Conservation (phyloP, 2,797 vertebrate species). For the Scolopax bukidnonensis region DNA sequence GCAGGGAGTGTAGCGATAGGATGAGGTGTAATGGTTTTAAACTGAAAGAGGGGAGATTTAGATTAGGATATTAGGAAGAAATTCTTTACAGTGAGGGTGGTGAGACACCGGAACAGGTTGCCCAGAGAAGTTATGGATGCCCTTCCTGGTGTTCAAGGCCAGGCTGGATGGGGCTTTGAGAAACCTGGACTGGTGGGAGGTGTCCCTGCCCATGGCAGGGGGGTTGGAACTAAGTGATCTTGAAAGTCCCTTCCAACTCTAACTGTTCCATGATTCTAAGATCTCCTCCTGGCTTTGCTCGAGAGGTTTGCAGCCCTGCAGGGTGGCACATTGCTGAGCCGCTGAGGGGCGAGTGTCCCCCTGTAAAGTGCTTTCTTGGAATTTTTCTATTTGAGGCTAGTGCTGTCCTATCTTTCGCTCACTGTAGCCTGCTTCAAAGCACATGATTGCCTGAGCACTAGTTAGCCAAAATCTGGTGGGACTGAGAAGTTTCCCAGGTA, state of each 20-base stretch:
- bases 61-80: background rate
- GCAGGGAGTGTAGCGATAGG: background rate
- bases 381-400: accelerated
- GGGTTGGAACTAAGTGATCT: background rate
- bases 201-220: background rate
- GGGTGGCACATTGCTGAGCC: background rate
- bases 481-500: accelerated
- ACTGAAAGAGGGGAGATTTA: background rate
- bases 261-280: background rate
- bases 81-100: background rate
- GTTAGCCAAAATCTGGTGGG: background rate
- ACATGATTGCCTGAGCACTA: background rate
- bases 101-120: background rate
- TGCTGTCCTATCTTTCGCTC: background rate
- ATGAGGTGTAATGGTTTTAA: background rate
- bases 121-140: background rate
- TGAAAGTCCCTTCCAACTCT: background rate
- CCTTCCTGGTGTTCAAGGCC: background rate
- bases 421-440: background rate
- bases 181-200: background rate
- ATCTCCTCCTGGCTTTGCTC: no score
- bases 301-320: background rate
- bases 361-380: background rate
- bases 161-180: background rate
- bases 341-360: accelerated